phyloP scores from a whole-genome alignment of 2,113 vertebrate genomes.

The Pachyramphus minor region DNA sequence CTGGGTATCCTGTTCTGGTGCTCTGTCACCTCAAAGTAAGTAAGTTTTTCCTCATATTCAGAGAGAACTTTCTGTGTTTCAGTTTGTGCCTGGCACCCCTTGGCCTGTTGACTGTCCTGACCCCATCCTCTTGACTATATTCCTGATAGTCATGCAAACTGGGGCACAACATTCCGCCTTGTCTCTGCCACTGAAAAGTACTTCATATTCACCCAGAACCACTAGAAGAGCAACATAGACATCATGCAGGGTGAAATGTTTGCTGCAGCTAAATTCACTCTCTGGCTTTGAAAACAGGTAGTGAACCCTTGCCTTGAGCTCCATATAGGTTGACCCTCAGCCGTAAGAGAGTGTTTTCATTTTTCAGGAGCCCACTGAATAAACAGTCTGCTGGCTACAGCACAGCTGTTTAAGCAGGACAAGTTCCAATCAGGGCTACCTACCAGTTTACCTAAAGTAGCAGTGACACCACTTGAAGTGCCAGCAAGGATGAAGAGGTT shows the following conservation, averaged over 20 bases:
- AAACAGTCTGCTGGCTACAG: background rate
- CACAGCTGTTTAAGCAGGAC: background rate
- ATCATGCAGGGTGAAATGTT: background rate
- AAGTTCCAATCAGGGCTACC: background rate
- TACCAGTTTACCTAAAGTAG: background rate
- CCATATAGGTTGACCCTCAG: background rate
- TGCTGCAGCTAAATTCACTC: background rate
- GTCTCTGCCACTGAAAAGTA: background rate
- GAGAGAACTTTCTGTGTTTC: background rate
- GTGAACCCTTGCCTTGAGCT: background rate
- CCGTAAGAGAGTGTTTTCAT: background rate
- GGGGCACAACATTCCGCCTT: background rate
- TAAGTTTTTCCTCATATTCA: background rate
- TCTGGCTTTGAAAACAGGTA: background rate
- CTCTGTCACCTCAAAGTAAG: background rate
- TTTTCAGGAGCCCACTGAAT: background rate
- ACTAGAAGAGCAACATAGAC: background rate
- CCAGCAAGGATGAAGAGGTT: background rate
- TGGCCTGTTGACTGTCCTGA: background rate
- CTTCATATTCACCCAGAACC: background rate
- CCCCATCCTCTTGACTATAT: background rate
- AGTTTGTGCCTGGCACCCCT: background rate
- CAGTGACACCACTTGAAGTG: background rate
- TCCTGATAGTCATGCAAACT: background rate
- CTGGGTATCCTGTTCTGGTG: background rate